A percentile compares a stretch with the other conserved stretches of the same genome.
phyloP scores from a whole-genome alignment of 2,888 invertebrate species.

The Dynastes tityus region DNA sequence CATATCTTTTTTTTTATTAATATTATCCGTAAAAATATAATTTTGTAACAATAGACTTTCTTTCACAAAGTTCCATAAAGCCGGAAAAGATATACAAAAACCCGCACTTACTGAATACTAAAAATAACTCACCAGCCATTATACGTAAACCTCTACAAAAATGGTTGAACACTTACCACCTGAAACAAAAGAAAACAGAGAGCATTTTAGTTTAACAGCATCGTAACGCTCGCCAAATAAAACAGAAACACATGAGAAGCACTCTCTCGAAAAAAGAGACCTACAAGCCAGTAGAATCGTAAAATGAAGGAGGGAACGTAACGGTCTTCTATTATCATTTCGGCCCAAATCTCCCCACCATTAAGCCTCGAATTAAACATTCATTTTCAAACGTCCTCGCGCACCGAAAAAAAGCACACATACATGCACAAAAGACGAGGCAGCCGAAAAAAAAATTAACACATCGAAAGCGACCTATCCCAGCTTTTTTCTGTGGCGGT shows the following conservation, averaged over 20 bases:
- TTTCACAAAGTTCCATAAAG: too few relatives aligned
- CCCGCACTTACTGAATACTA: neutral
- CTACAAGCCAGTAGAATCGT: neutral
- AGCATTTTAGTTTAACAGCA: constrained; percentile 22
- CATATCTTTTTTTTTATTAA: too few relatives aligned
- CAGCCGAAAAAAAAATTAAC: constrained; percentile 8
- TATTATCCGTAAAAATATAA: too few relatives aligned
- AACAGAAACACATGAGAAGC: constrained; percentile 24
- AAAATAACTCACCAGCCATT: constrained; percentile 18
- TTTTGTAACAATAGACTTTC: too few relatives aligned
- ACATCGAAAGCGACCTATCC: constrained; percentile 15
- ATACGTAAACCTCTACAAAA: constrained; percentile 1
- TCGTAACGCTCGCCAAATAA: constrained; percentile 9
- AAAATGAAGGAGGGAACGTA: neutral
- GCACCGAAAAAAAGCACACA: constrained; percentile 20
- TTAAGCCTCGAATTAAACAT: constrained; percentile 42
- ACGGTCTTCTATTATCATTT: constrained; percentile 36
- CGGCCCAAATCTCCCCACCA: constrained; percentile 25
- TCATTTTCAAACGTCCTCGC: constrained; percentile 40
- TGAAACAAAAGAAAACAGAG: constrained; percentile 36
- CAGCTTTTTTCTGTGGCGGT: neutral
- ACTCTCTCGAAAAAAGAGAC: neutral
- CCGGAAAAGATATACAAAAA: neutral
- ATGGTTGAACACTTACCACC: constrained; percentile 31
- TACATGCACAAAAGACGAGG: neutral